Evolutionary conservation across 2,113 vertebrate species (phyloP).

Genomic region (Natator depressus): DNA sequence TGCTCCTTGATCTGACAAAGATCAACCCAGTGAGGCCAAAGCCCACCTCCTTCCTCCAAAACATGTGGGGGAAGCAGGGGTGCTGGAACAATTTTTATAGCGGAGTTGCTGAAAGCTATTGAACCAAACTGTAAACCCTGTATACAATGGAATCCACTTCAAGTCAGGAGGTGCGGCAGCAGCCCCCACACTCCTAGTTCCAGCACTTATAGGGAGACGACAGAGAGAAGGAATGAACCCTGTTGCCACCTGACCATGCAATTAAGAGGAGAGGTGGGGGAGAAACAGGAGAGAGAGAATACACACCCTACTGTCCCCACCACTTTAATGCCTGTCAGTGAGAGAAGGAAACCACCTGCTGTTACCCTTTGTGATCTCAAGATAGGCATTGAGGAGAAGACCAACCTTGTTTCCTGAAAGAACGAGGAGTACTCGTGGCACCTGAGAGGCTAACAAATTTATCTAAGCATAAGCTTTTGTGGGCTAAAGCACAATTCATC

Average conservation of each 20-base stretch:
- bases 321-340: conserved; percentile 26
- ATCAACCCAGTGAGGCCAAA: conserved; percentile 21
- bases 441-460: no score
- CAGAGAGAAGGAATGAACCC: background rate
- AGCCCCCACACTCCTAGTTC: no score
- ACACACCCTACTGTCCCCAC: background rate
- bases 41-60: conserved; percentile 46
- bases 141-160: no score
- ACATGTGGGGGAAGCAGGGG: background rate
- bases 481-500: no score
- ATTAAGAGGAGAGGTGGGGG: conserved; percentile 6
- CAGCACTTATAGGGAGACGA: background rate
- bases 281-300: conserved; percentile 4
- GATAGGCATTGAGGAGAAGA: conserved; percentile 28
- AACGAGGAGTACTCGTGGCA: no score
- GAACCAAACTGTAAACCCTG: no score
- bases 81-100: no score
- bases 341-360: conserved; percentile 33
- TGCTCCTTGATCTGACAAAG: conserved; percentile 26
- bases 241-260: conserved; percentile 37
- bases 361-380: conserved; percentile 15
- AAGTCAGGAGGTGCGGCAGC: no score
- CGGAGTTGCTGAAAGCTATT: no score
- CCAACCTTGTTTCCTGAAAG: background rate
- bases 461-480: no score